phyloP scores from a whole-genome alignment of 1,140 invertebrate species.

The Stegodyphus dumicola region DNA sequence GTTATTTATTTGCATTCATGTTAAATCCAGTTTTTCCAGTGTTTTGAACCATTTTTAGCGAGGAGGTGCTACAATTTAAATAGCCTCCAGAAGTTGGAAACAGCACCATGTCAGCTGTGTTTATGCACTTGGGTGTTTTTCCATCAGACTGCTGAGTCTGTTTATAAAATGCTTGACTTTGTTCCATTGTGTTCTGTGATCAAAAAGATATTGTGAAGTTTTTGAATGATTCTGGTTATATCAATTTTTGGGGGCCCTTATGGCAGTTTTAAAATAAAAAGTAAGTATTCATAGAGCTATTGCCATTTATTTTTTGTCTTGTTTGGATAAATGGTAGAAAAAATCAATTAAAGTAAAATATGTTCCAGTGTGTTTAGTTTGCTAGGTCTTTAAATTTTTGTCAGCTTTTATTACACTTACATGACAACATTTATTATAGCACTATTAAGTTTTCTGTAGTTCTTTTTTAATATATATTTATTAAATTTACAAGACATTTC shows the following conservation, averaged over 20 bases:
- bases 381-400: no score
- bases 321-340: no score
- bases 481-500: no score
- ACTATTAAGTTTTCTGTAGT: no score
- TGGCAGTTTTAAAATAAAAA: not conserved
- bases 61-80: slow-evolving; percentile 12
- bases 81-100: slow-evolving; percentile 16
- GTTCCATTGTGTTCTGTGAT: slow-evolving; percentile 9
- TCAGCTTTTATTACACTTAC: no score
- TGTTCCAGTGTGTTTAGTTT: no score
- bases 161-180: not conserved
- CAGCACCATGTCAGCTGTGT: not conserved
- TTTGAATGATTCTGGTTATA: not conserved
- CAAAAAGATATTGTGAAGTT: not conserved
- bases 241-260: not conserved
- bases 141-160: slow-evolving; percentile 1
- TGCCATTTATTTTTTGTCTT: not conserved
- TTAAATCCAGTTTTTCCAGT: not conserved
- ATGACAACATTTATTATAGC: no score
- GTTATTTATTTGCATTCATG: no score
- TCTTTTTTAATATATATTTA: no score
- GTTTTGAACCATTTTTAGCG: slow-evolving; percentile 5
- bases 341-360: no score
- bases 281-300: not conserved
- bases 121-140: slow-evolving; percentile 17